Percentiles rank a stretch among this genome's conserved stretches.
Conservation (phyloP, 2,113 vertebrate species). For the Promerops cafer region DNA sequence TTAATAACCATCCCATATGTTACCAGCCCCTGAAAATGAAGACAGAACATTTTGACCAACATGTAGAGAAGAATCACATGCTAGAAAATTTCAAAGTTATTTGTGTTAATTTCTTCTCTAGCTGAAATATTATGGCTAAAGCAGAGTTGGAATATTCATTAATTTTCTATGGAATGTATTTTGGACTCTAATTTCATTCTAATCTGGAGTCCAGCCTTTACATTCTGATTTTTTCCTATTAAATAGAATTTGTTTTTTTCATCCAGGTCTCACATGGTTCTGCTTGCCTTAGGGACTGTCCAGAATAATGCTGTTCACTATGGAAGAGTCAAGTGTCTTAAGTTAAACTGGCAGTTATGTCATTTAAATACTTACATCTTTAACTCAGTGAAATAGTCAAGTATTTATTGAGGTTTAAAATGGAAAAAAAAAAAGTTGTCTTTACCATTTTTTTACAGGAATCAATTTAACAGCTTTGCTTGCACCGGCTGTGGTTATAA, state of each 20-base stretch:
- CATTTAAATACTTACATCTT: background rate
- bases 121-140: background rate
- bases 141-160: background rate
- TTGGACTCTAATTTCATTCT: background rate
- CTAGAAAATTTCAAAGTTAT: background rate
- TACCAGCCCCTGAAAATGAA: background rate
- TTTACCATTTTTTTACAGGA: background rate
- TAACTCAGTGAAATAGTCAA: background rate
- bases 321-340: background rate
- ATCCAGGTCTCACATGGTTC: background rate
- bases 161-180: background rate
- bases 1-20: background rate
- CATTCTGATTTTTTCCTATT: background rate
- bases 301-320: background rate
- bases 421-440: background rate
- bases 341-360: background rate
- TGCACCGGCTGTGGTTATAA: background rate
- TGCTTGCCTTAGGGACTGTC: background rate
- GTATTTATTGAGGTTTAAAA: background rate
- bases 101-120: background rate
- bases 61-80: background rate
- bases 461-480: background rate
- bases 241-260: background rate
- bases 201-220: background rate
- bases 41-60: background rate